These are phyloP conservation scores for Archips crataeganus DNA, from an alignment of 2,888 invertebrate species.

Conservation along the genomic window DNA sequence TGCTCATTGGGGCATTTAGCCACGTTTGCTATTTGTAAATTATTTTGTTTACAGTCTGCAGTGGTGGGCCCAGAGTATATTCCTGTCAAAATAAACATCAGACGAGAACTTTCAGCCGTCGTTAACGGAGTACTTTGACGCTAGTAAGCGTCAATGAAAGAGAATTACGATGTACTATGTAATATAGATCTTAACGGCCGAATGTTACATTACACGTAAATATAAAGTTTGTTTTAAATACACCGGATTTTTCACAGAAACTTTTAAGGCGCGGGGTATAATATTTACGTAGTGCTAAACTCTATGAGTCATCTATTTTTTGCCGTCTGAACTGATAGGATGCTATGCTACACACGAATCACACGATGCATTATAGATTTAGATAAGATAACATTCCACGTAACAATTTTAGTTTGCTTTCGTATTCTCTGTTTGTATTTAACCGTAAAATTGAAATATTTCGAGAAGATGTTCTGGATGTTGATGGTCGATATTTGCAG, in stretches of 20 bases:
- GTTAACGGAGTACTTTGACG: background rate
- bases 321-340: slow-evolving; percentile 42
- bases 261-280: background rate
- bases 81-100: background rate
- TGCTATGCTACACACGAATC: too few species aligned
- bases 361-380: slow-evolving; percentile 16
- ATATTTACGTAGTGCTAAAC: slow-evolving; percentile 18
- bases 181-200: background rate
- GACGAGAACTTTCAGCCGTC: background rate
- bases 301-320: slow-evolving; percentile 48
- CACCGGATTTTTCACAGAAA: slow-evolving; percentile 11
- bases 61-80: slow-evolving; percentile 8
- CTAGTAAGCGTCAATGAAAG: background rate
- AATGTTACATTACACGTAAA: background rate
- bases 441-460: slow-evolving; percentile 17
- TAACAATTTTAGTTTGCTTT: slow-evolving; percentile 25
- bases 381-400: slow-evolving; percentile 38
- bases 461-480: slow-evolving; percentile 2
- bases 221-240: background rate
- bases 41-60: slow-evolving; percentile 30
- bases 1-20: slow-evolving; percentile 57
- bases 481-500: background rate
- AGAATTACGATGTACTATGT: slow-evolving; percentile 14
- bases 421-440: slow-evolving; percentile 12
- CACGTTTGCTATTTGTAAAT: slow-evolving; percentile 50